Evolutionary conservation across 1,140 invertebrate species (phyloP).

Genomic region (Trachelipus rathkii): DNA sequence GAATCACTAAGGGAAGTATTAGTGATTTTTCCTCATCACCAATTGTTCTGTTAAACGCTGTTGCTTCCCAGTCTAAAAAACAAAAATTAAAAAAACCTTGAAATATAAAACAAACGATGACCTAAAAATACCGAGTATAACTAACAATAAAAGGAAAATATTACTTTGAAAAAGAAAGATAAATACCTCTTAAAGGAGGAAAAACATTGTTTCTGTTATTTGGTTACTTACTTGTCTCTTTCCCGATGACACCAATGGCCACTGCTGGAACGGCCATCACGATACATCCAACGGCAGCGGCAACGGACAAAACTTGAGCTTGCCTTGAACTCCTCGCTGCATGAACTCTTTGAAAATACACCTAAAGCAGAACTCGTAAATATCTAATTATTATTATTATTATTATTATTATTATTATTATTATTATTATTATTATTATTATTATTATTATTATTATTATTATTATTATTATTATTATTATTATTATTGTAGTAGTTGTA

Average conservation of each 20-base stretch:
- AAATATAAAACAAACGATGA: no score
- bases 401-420: no score
- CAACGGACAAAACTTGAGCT: constrained; percentile 66
- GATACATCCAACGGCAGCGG: constrained; percentile 67
- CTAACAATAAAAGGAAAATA: not conserved
- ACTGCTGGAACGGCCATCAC: constrained; percentile 68
- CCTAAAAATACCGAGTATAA: not conserved
- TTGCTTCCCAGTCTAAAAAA: not conserved
- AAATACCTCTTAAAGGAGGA: not conserved
- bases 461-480: no score
- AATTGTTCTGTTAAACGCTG: not conserved
- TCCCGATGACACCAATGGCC: constrained; percentile 67
- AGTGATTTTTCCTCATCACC: not conserved
- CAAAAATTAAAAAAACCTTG: not conserved
- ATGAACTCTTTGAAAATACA: constrained; percentile 75
- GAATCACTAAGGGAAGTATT: not conserved
- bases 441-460: no score
- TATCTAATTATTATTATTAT: not conserved
- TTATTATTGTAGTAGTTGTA: no score
- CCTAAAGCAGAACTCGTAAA: constrained; percentile 57
- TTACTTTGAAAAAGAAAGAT: not conserved
- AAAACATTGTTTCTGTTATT: not conserved
- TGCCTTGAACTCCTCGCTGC: constrained; percentile 64
- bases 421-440: no score
- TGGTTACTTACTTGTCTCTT: constrained; percentile 29